Evolutionary conservation across 2,113 vertebrate genomes (phyloP).

Genomic region (Boleophthalmus pectinirostris): DNA sequence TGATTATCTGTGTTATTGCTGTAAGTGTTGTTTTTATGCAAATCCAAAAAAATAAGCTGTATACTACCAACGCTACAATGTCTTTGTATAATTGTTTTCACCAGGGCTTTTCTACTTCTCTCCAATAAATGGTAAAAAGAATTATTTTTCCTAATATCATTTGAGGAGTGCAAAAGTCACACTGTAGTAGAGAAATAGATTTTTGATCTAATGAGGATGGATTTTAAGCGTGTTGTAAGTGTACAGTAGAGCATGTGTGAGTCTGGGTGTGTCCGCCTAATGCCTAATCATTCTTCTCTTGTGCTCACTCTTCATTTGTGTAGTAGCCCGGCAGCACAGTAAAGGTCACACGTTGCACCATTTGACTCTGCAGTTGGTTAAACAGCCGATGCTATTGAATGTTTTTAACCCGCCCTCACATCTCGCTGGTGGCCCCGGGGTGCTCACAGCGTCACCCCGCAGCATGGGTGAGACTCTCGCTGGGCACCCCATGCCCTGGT

Average conservation of each 20-base stretch:
- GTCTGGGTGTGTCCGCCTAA: slow-evolving; percentile 22
- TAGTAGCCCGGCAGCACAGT: slow-evolving; percentile 61
- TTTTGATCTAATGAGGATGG: too few species aligned
- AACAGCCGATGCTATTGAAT: slow-evolving; percentile 62
- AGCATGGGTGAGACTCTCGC: slow-evolving; percentile 27
- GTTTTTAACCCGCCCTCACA: slow-evolving; percentile 43
- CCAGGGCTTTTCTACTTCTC: too few species aligned
- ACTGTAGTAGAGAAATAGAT: too few species aligned
- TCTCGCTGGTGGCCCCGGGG: slow-evolving; percentile 40
- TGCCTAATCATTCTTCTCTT: slow-evolving; percentile 26
- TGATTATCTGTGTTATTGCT: too few species aligned
- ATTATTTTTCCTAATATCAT: too few species aligned
- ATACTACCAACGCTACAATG: too few species aligned
- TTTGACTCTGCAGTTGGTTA: slow-evolving; percentile 63
- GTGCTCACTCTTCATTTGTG: slow-evolving; percentile 43
- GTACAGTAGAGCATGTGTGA: slow-evolving; percentile 10
- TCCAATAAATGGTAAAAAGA: too few species aligned
- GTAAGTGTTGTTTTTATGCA: too few species aligned
- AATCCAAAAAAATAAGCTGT: too few species aligned
- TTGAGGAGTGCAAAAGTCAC: too few species aligned
- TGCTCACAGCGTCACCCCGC: slow-evolving; percentile 33
- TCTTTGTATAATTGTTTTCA: too few species aligned
- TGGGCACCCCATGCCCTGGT: slow-evolving; percentile 24
- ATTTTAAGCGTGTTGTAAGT: slow-evolving; percentile 22
- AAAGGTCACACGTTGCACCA: slow-evolving; percentile 63